Percentiles rank a stretch among this genome's conserved stretches.
Evolutionary conservation across 2,888 invertebrate species (phyloP).

Genomic region (Caenorhabditis afra): DNA sequence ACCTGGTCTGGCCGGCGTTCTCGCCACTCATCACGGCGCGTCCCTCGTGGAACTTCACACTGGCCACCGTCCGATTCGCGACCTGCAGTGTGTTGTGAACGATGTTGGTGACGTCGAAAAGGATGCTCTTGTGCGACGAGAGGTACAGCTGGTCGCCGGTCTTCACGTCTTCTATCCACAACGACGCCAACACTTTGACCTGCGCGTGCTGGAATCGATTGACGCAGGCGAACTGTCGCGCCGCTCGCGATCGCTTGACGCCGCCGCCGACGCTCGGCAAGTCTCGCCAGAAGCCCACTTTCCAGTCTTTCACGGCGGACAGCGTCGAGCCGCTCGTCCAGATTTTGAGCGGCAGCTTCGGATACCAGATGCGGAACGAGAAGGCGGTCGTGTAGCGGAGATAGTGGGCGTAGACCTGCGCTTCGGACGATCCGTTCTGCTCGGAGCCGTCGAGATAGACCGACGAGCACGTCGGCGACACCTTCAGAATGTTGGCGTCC

Average conservation of each 20-base stretch:
- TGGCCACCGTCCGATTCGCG: constrained; percentile 52
- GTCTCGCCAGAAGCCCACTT: constrained; percentile 72
- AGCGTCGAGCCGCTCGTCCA: constrained; percentile 63
- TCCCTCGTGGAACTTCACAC: constrained; percentile 59
- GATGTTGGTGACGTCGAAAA: constrained; percentile 76
- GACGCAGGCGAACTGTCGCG: constrained; percentile 74
- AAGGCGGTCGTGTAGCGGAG: constrained; percentile 67
- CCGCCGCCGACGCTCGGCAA: constrained; percentile 49
- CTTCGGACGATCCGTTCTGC: constrained; percentile 67
- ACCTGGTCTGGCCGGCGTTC: constrained; percentile 64
- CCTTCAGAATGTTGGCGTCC: constrained; percentile 75
- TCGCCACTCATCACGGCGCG: constrained; percentile 66
- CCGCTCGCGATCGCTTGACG: constrained; percentile 59
- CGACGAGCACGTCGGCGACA: constrained; percentile 77
- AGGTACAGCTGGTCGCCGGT: constrained; percentile 75
- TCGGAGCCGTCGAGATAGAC: constrained; percentile 79
- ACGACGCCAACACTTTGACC: constrained; percentile 72
- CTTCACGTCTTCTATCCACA: constrained; percentile 73
- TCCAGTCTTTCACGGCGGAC: constrained; percentile 68
- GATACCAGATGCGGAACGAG: constrained; percentile 78
- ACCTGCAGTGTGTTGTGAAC: constrained; percentile 53
- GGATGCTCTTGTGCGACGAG: constrained; percentile 68
- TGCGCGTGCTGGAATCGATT: constrained; percentile 73
- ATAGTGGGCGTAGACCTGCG: constrained; percentile 73
- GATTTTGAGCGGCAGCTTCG: constrained; percentile 74